Evolutionary conservation across 2,888 invertebrate genomes (phyloP).

Genomic region (Cephalotes varians): DNA sequence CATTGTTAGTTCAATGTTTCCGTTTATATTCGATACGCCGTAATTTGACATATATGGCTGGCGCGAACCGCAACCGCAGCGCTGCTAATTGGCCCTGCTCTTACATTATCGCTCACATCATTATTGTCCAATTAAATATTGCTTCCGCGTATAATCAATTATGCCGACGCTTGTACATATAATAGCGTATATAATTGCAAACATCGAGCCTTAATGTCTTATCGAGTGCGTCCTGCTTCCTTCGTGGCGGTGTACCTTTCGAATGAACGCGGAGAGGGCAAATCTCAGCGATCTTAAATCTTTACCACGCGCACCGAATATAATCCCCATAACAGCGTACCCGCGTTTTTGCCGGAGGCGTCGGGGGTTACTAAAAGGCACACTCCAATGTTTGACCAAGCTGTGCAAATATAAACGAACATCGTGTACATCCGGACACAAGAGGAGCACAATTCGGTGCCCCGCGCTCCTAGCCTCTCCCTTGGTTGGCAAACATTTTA

Average conservation of each 20-base stretch:
- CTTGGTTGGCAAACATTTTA: conserved; percentile 85
- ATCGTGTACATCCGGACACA: conserved; percentile 76
- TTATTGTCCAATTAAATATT: conserved; percentile 56
- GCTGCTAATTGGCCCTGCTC: conserved; percentile 53
- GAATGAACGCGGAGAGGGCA: background rate
- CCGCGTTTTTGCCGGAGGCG: conserved; percentile 79
- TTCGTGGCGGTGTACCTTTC: background rate
- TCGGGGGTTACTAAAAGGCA: conserved; percentile 82
- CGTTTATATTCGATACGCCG: conserved; percentile 49
- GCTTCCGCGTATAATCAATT: conserved; percentile 42
- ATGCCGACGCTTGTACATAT: conserved; percentile 5
- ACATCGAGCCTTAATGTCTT: conserved; percentile 3
- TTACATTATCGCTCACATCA: conserved; percentile 57
- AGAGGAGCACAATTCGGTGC: conserved; percentile 76
- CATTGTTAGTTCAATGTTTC: conserved; percentile 44
- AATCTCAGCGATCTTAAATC: conserved; percentile 46
- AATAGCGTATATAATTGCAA: conserved; percentile 6
- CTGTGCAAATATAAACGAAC: conserved; percentile 83
- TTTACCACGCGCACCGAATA: conserved; percentile 57
- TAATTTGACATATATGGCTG: conserved; percentile 54
- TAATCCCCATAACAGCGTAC: conserved; percentile 71
- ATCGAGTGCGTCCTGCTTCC: background rate
- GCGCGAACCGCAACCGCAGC: conserved; percentile 52
- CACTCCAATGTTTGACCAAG: conserved; percentile 84
- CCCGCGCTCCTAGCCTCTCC: conserved; percentile 71